Conservation (phyloP, 2,113 vertebrate genomes). For the Aptenodytes forsteri region DNA sequence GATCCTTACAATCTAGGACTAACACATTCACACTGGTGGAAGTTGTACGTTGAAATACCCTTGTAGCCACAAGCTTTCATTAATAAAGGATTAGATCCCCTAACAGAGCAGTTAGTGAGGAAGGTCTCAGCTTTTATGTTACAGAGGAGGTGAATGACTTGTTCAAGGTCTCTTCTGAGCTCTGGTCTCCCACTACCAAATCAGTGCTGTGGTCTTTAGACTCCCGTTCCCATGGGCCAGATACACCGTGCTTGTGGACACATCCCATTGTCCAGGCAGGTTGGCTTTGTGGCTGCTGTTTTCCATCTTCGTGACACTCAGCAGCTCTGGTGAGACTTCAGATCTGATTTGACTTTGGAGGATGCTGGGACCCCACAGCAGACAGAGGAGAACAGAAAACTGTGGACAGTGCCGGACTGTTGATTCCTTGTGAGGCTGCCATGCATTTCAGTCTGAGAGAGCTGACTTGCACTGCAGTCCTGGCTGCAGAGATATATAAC, state of each 20-base stretch:
- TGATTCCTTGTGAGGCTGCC: rapidly evolving
- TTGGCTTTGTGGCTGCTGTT: neutral
- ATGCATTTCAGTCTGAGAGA: rapidly evolving
- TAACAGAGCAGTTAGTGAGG: neutral
- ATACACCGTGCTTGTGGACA: rapidly evolving
- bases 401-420: rapidly evolving
- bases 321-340: neutral
- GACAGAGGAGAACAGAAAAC: neutral
- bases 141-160: neutral
- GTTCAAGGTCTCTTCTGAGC: neutral
- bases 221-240: rapidly evolving
- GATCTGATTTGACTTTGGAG: neutral
- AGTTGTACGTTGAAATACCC: neutral
- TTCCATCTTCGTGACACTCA: neutral
- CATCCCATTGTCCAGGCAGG: neutral
- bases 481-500: neutral
- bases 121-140: neutral
- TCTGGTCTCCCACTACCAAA: neutral
- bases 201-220: neutral
- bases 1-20: neutral
- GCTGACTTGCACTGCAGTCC: neutral
- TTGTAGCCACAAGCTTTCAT: neutral
- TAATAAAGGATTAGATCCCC: neutral
- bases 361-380: neutral
- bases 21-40: neutral